Evolutionary conservation across 2,113 vertebrate genomes (phyloP), one percentile per base, ranked within the genome.

Genomic region (Sceloporus tristichus): DNA sequence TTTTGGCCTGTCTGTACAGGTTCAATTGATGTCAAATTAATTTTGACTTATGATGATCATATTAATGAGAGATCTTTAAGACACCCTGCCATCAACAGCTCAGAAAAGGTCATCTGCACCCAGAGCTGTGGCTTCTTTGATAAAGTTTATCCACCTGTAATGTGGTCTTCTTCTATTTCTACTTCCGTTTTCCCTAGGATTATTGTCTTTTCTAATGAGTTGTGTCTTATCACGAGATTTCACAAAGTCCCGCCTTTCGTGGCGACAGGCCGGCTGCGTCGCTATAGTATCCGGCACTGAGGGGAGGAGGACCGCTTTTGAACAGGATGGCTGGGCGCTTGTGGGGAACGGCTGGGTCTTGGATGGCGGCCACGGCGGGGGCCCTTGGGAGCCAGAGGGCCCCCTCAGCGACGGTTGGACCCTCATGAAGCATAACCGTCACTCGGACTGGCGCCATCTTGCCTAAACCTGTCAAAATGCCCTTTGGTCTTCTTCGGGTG

Each of bases 391-490:
- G 59, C 8, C 25, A 18, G 10, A 78, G 77, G 2, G 48, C 1
- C 34, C 18, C 83, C 1, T 76, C 81, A 9, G 71, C 70, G 66
- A 84, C 27, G 0, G 71, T 88, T 19, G 92, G 95, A 5, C 93
- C 94, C 23, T 89, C 88, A 76, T 96, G 98, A 74, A 92, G 93
- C 9, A 96, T 96, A 29, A 97, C 97, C 54, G 95, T 90, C 86
- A 96, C 97, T 0, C 95, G 95, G 7, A 97, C 96, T 25, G 98
- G 98, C 3, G 97, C 97, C 87, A 96, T 99, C 92, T 95, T 97
- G 81, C 97, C 98, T 74, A 98, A 98, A 93, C 98, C 98, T 0
- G 96, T 96, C 84, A 98, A 99, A 97, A 98, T 98, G 70, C 94
- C 97, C 40, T 98, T 99, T 3, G 98, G 98, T 34, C 97, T 98